Evolutionary conservation across 2,113 vertebrate species (phyloP), one percentile per base, ranked within the genome.

Genomic region (Phainopepla nitens): DNA sequence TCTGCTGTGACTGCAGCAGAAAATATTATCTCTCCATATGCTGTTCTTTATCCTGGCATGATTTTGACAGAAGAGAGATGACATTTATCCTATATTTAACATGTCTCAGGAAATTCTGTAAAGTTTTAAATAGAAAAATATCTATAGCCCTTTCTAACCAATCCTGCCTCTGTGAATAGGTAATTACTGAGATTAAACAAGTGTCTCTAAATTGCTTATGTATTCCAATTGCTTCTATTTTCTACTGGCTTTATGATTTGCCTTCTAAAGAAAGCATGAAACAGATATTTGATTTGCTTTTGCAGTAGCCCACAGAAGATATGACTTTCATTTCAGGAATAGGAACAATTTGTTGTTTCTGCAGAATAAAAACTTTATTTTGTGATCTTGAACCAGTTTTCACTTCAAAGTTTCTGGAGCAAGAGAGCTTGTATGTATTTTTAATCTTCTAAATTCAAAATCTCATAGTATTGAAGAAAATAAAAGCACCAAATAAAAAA

Each of bases 121-220:
- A 65, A 85, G 58, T 77, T 84, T 94, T 92, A 96, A 95, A 95
- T 94, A 95, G 64, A 64, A 90, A 78, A 88, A 69, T 81, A 81
- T 86, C 56, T 49, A 56, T 87, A 92, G 76, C 79, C 17, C 31
- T 89, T 93, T 92, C 72, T 80, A 89, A 81, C 57, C 75, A 78
- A 36, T 78, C n/a, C 39, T 70, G 8, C 49, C 27, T 88, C 44
- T 93, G 28, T 86, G 79, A 93, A 94, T 87, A 91, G 71, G 70
- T 91, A 90, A 97, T 97, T 96, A 88, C 68, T 20, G 82, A 83
- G 82, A 90, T 90, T 93, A 80, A 93, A 89, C 79, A 93, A 88
- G 68, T 36, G 2, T 75, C 39, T 93, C 87, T 75, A 88, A 95
- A 96, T 96, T 79, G 73, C 78, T 91, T 96, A 65, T 85, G 35